A percentile compares a stretch with the other conserved stretches of the same genome.
These are phyloP conservation scores for Zosterops pallidus DNA, from an alignment of 2,113 vertebrate genomes.

Conservation along the genomic window DNA sequence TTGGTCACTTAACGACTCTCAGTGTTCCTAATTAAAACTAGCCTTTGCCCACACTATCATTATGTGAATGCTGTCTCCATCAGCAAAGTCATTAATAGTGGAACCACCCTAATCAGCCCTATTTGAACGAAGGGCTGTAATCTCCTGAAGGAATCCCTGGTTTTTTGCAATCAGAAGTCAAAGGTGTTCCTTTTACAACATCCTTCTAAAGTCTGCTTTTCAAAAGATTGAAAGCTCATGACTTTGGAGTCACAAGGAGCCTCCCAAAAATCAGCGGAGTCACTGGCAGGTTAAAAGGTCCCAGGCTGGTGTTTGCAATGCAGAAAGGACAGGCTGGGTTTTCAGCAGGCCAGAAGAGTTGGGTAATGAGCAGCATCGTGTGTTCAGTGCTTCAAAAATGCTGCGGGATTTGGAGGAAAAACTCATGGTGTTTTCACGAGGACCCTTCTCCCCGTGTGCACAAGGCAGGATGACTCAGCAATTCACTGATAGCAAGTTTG, in stretches of 20 bases:
- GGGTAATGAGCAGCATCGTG: neutral
- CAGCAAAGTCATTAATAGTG: neutral
- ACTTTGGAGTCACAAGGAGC: neutral
- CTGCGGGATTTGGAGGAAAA: neutral
- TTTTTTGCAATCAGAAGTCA: neutral
- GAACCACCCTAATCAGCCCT: neutral
- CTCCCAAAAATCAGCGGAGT: neutral
- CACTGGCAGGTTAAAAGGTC: neutral
- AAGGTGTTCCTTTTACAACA: neutral
- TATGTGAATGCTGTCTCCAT: neutral
- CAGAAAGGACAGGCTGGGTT: neutral
- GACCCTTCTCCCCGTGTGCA: rapidly evolving
- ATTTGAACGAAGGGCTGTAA: rapidly evolving
- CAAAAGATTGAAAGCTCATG: rapidly evolving
- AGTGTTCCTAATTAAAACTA: neutral
- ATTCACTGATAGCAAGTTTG: neutral
- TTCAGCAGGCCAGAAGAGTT: neutral
- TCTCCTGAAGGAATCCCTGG: neutral
- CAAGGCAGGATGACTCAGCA: neutral
- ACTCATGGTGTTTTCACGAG: neutral
- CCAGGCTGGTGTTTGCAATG: neutral
- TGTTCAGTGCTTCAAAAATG: neutral
- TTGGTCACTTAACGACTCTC: neutral
- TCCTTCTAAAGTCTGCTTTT: neutral
- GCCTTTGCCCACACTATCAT: neutral